Conservation (phyloP, 2,888 invertebrate genomes). For the Phymatocera aterrima region DNA sequence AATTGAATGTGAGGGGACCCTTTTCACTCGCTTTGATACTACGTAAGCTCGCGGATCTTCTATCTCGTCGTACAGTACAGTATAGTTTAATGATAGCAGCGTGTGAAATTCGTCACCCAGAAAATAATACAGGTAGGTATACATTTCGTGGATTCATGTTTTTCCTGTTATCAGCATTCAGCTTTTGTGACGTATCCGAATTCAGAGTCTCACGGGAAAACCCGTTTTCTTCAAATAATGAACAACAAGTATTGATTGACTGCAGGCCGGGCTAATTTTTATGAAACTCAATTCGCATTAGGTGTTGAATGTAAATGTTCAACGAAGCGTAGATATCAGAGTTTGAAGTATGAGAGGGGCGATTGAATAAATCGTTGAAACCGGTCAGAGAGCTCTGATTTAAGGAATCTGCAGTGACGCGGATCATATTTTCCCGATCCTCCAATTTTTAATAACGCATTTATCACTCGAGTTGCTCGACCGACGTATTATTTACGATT, state of each 20-base stretch:
- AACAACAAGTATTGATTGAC: no score
- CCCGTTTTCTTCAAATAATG: no score
- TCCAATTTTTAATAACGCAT: neutral
- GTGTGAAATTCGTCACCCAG: neutral
- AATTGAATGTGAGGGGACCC: constrained; percentile 20
- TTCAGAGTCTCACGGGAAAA: no score
- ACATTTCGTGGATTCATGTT: neutral
- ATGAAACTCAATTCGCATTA: neutral
- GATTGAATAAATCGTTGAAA: neutral
- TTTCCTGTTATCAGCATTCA: no score
- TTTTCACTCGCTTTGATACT: neutral
- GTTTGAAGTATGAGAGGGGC: neutral
- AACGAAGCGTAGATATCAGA: constrained; percentile 13
- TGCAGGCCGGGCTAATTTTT: neutral
- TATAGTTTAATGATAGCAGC: constrained; percentile 15
- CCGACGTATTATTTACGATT: constrained; percentile 4
- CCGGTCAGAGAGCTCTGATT: neutral
- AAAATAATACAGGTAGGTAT: no score
- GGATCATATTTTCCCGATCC: constrained; percentile 12
- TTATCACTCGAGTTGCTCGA: neutral
- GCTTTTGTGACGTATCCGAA: no score
- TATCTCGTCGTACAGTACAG: no score
- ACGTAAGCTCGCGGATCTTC: neutral
- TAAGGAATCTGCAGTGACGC: no score
- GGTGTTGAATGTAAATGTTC: neutral